Conservation (phyloP, 2,888 invertebrate species). For the Trissolcus brochymenae region DNA sequence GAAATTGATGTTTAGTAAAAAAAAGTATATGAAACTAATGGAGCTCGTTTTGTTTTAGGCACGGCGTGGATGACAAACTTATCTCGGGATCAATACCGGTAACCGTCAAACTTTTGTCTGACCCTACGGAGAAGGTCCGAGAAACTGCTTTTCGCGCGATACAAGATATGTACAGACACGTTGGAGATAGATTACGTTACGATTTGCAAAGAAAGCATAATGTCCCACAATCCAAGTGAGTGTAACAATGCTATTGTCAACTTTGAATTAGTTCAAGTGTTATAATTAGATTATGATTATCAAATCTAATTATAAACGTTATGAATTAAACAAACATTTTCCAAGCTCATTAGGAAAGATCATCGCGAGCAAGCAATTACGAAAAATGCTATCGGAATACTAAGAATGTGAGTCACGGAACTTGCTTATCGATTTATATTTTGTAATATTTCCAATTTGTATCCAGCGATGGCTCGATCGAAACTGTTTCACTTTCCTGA, state of each 20-base stretch:
- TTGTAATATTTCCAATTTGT: slow-evolving; percentile 20
- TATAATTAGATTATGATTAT: slow-evolving; percentile 5
- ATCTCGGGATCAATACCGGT: slow-evolving; percentile 89
- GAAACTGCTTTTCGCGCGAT: slow-evolving; percentile 91
- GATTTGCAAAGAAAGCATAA: slow-evolving; percentile 90
- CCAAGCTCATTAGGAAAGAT: slow-evolving; percentile 23
- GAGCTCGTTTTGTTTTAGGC: slow-evolving; percentile 77
- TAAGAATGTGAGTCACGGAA: slow-evolving; percentile 8
- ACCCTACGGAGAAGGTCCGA: slow-evolving; percentile 90
- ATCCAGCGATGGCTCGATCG: background rate
- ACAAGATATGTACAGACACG: slow-evolving; percentile 94
- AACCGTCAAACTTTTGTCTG: slow-evolving; percentile 89
- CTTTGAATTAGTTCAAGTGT: background rate
- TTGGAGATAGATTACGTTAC: slow-evolving; percentile 89
- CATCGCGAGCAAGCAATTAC: background rate
- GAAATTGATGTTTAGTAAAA: too few relatives aligned
- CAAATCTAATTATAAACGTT: background rate
- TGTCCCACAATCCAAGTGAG: slow-evolving; percentile 84
- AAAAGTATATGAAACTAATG: too few relatives aligned
- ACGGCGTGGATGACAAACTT: slow-evolving; percentile 89
- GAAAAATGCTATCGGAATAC: slow-evolving; percentile 1
- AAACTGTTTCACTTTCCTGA: background rate
- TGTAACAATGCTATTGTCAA: slow-evolving; percentile 24
- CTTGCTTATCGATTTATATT: slow-evolving; percentile 24
- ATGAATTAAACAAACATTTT: slow-evolving; percentile 9